Conservation (phyloP, 2,888 invertebrate species). For the Galeruca laticollis region DNA sequence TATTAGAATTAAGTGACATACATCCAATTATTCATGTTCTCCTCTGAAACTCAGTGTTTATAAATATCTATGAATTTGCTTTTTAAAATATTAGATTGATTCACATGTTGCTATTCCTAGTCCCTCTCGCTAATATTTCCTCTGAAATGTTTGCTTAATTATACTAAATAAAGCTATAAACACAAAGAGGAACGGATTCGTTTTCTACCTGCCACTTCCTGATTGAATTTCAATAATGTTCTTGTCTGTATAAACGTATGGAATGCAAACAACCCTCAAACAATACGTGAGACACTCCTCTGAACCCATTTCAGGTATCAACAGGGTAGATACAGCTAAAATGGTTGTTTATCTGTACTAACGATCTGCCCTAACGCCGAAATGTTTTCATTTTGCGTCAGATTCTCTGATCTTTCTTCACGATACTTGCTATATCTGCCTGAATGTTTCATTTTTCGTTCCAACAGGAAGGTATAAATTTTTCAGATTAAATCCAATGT, state of each 20-base stretch:
- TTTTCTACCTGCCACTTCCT: neutral
- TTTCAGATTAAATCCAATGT: slow-evolving; percentile 35
- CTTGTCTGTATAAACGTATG: slow-evolving; percentile 41
- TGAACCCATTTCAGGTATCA: slow-evolving; percentile 55
- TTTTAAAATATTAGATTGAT: too few species aligned
- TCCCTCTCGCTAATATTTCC: too few species aligned
- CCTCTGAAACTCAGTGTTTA: too few species aligned
- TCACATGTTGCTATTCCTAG: too few species aligned
- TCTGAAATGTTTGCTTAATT: neutral
- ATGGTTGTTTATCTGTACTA: slow-evolving; percentile 52
- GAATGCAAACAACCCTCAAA: slow-evolving; percentile 55
- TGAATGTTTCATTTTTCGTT: slow-evolving; percentile 41
- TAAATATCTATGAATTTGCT: too few species aligned
- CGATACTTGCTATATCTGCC: slow-evolving; percentile 35
- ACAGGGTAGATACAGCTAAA: slow-evolving; percentile 49
- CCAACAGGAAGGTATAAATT: slow-evolving; percentile 28
- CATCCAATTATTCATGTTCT: too few species aligned
- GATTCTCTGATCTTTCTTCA: slow-evolving; percentile 38
- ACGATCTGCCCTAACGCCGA: slow-evolving; percentile 51
- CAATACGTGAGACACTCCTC: slow-evolving; percentile 50
- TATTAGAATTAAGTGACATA: too few species aligned
- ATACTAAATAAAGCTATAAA: neutral
- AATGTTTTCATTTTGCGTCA: slow-evolving; percentile 55
- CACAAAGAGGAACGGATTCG: neutral
- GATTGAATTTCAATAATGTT: slow-evolving; percentile 21